These are phyloP conservation scores for Ophiodon elongatus DNA, from an alignment of 2,113 vertebrate genomes.

Conservation along the genomic window DNA sequence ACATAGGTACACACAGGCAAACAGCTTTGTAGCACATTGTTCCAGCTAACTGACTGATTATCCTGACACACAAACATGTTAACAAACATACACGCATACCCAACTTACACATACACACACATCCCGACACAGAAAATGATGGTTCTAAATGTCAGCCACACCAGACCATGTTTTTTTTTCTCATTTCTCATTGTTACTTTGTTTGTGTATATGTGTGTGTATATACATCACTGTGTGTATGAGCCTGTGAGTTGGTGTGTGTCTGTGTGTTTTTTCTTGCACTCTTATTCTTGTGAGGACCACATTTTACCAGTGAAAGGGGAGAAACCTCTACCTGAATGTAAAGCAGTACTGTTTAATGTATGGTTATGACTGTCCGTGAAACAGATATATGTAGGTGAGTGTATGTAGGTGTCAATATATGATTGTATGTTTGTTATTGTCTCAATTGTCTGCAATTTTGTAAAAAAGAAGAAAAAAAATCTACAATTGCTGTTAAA, in stretches of 20 bases:
- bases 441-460: background rate
- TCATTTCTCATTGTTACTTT: constrained; percentile 72
- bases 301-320: background rate
- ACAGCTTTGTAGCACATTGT: constrained; percentile 63
- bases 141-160: constrained; percentile 79
- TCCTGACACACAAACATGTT: constrained; percentile 62
- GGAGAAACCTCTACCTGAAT: constrained; percentile 19
- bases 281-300: constrained; percentile 17
- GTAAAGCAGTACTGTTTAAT: constrained; percentile 17
- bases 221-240: constrained; percentile 42
- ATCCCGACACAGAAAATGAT: constrained; percentile 59
- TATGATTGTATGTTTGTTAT: background rate
- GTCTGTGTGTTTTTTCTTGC: constrained; percentile 10
- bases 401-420: constrained; percentile 7
- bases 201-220: constrained; percentile 39
- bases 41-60: constrained; percentile 71
- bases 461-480: background rate
- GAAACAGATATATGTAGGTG: background rate
- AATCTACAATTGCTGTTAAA: background rate
- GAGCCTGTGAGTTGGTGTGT: constrained; percentile 11
- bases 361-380: background rate
- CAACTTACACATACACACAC: constrained; percentile 38
- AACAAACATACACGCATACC: constrained; percentile 34
- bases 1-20: constrained; percentile 4
- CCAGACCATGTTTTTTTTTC: constrained; percentile 65